Percentiles rank a stretch among this genome's conserved stretches.
These are phyloP conservation scores for Halichondria panicea DNA, from an alignment of 37 sponge, comb jelly and placozoan genomes.

Conservation along the genomic window DNA sequence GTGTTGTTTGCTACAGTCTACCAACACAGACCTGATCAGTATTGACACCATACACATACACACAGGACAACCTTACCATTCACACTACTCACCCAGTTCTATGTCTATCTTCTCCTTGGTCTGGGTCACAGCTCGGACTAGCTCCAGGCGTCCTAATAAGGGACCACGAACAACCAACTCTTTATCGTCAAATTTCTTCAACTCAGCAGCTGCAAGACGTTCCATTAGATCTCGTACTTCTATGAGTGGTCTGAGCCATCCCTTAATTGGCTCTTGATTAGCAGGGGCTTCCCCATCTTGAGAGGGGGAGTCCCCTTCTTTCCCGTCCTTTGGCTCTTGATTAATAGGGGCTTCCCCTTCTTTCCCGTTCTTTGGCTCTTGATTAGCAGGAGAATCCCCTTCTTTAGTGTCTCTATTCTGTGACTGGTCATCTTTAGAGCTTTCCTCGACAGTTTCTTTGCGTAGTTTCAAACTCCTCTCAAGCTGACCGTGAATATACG, in stretches of 20 bases:
- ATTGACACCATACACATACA: not conserved
- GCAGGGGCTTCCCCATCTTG: no score
- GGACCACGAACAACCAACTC: conserved; percentile 57
- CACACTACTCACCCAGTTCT: conserved; percentile 8
- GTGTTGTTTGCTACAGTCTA: conserved; percentile 5
- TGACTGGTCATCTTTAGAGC: not conserved
- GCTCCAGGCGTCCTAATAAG: conserved; percentile 76
- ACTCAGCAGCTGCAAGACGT: conserved; percentile 19
- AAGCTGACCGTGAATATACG: conserved; percentile 55
- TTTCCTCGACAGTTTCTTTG: not conserved
- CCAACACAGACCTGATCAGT: not conserved
- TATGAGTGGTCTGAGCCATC: conserved; percentile 22
- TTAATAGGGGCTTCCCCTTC: not conserved
- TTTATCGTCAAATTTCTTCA: not conserved
- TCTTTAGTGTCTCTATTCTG: not conserved
- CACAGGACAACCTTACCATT: not conserved
- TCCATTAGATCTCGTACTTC: conserved; percentile 53
- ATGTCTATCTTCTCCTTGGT: conserved; percentile 20
- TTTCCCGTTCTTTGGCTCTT: not conserved
- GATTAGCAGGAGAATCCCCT: not conserved
- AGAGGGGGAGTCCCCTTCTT: not conserved
- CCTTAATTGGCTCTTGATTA: no score
- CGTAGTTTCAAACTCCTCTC: conserved; percentile 1
- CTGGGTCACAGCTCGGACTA: conserved; percentile 42
- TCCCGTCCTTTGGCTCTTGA: not conserved